A percentile compares a stretch with the other conserved stretches of the same genome.
Evolutionary conservation across 2,888 invertebrate species (phyloP).

Genomic region (Caenorhabditis sp.): DNA sequence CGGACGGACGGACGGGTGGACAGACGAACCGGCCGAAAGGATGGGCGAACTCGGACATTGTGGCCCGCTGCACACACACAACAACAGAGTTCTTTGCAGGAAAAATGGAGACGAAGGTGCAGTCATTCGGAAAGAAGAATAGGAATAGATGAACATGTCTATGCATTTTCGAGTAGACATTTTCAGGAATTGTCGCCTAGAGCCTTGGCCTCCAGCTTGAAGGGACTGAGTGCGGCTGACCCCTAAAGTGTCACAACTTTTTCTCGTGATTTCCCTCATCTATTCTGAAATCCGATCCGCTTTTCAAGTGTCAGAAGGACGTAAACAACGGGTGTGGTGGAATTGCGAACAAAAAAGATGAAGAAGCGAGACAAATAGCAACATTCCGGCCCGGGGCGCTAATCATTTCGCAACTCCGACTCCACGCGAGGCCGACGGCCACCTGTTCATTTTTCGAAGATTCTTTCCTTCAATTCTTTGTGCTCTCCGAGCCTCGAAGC

Average conservation of each 20-base stretch:
- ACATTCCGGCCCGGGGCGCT: slow-evolving; percentile 6
- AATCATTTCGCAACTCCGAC: slow-evolving; percentile 14
- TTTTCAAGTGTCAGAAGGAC: slow-evolving; percentile 31
- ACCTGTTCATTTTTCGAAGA: slow-evolving; percentile 45
- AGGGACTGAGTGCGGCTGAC: too few species aligned
- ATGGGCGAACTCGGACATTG: not conserved
- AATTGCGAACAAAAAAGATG: slow-evolving; percentile 1
- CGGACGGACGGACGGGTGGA: slow-evolving; percentile 38
- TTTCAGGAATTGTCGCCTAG: too few species aligned
- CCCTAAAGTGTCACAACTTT: too few species aligned
- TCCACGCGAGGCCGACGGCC: not conserved
- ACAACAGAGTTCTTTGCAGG: too few species aligned
- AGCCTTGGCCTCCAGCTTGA: too few species aligned
- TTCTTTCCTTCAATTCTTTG: not conserved
- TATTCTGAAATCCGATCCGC: slow-evolving; percentile 1
- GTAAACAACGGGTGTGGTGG: slow-evolving; percentile 23
- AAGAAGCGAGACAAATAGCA: slow-evolving; percentile 7
- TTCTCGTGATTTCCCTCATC: too few species aligned
- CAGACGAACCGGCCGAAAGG: slow-evolving; percentile 19
- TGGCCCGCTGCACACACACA: too few species aligned
- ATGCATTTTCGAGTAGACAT: too few species aligned
- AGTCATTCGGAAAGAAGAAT: too few species aligned
- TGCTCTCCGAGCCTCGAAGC: not conserved
- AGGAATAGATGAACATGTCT: too few species aligned
- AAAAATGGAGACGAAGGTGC: too few species aligned